A percentile compares a stretch with the other conserved stretches of the same genome.
phyloP scores from a whole-genome alignment of 1,140 invertebrate genomes.

The Oscheius sp. region DNA sequence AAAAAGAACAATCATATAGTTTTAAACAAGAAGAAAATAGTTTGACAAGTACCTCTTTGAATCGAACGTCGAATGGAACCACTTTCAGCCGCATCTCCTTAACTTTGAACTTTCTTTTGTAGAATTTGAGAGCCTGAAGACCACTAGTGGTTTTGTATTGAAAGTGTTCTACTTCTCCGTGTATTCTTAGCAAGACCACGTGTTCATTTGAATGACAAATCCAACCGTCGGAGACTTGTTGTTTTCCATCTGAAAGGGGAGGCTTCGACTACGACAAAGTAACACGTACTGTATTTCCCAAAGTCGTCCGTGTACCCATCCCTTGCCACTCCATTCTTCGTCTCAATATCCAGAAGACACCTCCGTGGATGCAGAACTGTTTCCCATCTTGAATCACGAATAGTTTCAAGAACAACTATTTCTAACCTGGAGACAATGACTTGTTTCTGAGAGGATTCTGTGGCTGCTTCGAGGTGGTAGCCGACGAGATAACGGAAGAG shows the following conservation, averaged over 20 bases:
- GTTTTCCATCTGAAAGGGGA: conserved; percentile 37
- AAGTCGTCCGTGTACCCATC: conserved; percentile 26
- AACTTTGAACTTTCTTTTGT: conserved; percentile 13
- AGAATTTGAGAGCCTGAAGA: conserved; percentile 40
- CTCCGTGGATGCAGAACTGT: neutral
- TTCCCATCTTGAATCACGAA: neutral
- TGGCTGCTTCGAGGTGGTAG: conserved; percentile 27
- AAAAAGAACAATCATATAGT: neutral
- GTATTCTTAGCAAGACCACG: conserved; percentile 35
- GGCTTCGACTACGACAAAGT: neutral
- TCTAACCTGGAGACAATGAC: neutral
- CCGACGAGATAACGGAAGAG: conserved; percentile 34
- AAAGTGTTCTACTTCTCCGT: conserved; percentile 17
- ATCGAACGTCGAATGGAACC: conserved; percentile 36
- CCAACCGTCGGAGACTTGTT: conserved; percentile 39
- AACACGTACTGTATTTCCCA: conserved; percentile 13
- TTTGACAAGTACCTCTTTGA: conserved; percentile 15
- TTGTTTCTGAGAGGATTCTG: neutral
- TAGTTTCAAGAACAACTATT: neutral
- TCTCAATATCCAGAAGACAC: neutral
- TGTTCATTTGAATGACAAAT: conserved; percentile 25
- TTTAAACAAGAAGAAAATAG: neutral
- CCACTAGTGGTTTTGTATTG: neutral
- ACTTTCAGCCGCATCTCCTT: conserved; percentile 20
- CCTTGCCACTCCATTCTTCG: neutral